Evolutionary conservation across 2,888 invertebrate genomes (phyloP), one percentile per base, ranked within the genome.

Genomic region (Leistus spinibarbis): DNA sequence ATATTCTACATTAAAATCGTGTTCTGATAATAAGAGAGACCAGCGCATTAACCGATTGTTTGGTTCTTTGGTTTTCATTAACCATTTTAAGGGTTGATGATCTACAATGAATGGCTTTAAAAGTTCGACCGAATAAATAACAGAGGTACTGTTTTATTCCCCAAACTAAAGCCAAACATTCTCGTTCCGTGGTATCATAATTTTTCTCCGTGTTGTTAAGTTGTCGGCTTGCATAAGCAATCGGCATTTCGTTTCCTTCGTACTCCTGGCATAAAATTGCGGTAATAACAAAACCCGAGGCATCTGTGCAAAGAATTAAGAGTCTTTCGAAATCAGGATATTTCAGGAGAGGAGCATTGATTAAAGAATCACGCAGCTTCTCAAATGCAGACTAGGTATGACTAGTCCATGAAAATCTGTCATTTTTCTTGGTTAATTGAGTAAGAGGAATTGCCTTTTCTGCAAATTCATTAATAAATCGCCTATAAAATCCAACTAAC

Each of bases 211-310:
- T 73, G 24, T 76, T 64, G 13, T 65, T 75, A n/a, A 77, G 54
- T 24, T 77, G 76, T 19, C 77, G 3, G 63, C 76, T 77, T 0
- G 77, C 77, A 22, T 77, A 78, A 5, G 74, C 77, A 1, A 79
- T 40, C 9, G 79, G 78, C 5, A 76, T 54, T 54, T 78, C 77
- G 17, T 71, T 69, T 9, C 77, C 78, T n/a, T 79, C 69, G 16
- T 78, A 63, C 13, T 62, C 64, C 60, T 82, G 81, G 9, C 76
- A 67, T 3, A 82, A 64, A 1, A 81, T 75, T 0, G 78, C 78
- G 1, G 79, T 81, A 4, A 82, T 67, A 1, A 79, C 80, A 17
- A 66, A 71, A 0, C 76, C 76, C 0, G 78, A 79, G 0, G 79
- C 75, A 27, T 76, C 76, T 2, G 76, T 76, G 2, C 76, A 40